Conservation (phyloP, 2,797 vertebrate genomes). For the Caiman crocodilus region DNA sequence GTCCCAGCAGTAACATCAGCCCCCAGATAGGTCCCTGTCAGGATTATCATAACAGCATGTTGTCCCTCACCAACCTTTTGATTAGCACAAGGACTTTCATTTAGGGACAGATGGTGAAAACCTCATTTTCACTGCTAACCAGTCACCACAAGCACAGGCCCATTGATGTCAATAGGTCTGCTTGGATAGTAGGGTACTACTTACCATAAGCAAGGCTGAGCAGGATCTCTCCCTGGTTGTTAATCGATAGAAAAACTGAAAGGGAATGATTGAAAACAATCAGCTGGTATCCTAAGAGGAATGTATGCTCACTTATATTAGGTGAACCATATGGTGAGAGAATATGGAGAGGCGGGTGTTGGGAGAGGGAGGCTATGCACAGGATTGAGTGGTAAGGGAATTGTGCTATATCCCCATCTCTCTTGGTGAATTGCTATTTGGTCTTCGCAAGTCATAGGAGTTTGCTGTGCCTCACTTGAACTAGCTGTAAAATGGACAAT, state of each 20-base stretch:
- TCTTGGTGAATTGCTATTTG: fast-evolving
- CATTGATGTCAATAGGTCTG: neutral
- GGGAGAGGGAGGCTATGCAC: too few species aligned
- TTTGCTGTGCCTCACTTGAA: neutral
- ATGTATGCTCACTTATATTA: neutral
- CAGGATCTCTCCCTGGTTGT: neutral
- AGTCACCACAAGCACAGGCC: neutral
- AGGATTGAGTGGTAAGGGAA: neutral
- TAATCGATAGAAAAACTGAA: neutral
- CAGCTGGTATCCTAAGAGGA: fast-evolving
- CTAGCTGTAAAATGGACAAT: neutral
- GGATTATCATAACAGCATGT: neutral
- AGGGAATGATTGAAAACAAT: fast-evolving
- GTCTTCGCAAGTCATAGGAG: neutral
- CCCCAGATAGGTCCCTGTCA: fast-evolving
- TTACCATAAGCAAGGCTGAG: neutral
- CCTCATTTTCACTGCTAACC: neutral
- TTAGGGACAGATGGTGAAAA: neutral
- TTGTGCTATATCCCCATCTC: fast-evolving
- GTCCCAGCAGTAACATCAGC: neutral
- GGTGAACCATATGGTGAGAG: neutral
- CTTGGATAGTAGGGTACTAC: neutral
- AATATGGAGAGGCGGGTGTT: neutral
- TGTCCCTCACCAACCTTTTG: neutral
- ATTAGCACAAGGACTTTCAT: fast-evolving